A percentile compares a stretch with the other conserved stretches of the same genome.
phyloP scores from a whole-genome alignment of 2,888 invertebrate species.

The Beris morrisii region DNA sequence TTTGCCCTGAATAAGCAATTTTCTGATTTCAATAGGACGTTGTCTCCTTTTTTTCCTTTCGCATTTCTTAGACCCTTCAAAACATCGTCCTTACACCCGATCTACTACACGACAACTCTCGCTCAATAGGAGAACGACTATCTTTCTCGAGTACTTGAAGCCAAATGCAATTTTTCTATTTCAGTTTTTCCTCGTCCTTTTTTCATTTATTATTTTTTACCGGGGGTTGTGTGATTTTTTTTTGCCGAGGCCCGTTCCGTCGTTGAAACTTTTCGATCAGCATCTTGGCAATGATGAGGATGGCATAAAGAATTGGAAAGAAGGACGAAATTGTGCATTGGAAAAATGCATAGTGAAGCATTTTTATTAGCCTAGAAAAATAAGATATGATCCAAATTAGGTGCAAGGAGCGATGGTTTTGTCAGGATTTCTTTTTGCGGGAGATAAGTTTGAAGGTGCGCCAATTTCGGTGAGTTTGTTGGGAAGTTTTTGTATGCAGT shows the following conservation, averaged over 20 bases:
- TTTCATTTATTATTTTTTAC: neutral
- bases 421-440: no score
- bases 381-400: no score
- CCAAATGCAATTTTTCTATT: slow-evolving; percentile 22
- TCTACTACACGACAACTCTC: neutral
- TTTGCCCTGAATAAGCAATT: slow-evolving; percentile 29
- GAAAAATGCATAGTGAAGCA: no score
- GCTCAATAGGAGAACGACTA: neutral
- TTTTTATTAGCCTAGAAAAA: no score
- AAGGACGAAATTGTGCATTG: no score
- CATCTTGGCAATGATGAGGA: slow-evolving; percentile 19
- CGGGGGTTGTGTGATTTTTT: neutral
- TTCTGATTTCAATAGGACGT: slow-evolving; percentile 29
- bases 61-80: neutral
- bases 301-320: neutral
- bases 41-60: slow-evolving; percentile 14
- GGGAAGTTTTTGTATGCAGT: no score
- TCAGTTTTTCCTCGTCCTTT: neutral
- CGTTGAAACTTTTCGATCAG: slow-evolving; percentile 25
- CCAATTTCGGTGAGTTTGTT: no score
- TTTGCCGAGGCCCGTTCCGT: slow-evolving; percentile 6
- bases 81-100: neutral
- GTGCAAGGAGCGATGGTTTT: no score
- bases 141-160: slow-evolving; percentile 3
- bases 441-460: no score